phyloP scores from a whole-genome alignment of 2,797 vertebrate species.

The Rallus crepitans region DNA sequence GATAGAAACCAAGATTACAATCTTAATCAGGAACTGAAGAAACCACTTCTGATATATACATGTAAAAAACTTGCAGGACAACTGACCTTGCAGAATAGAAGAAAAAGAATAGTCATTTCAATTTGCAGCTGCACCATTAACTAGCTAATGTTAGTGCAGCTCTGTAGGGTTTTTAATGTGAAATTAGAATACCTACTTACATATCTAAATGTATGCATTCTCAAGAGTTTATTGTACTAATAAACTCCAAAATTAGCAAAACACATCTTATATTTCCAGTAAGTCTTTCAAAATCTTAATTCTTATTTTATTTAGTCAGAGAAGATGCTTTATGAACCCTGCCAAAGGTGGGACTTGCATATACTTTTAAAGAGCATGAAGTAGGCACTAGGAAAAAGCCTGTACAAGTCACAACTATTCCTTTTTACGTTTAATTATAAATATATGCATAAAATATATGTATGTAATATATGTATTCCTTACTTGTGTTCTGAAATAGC shows the following conservation, averaged over 20 bases:
- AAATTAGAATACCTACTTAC: not conserved
- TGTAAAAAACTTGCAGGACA: not conserved
- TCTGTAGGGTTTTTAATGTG: accelerated
- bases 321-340: not conserved
- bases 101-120: not conserved
- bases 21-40: not conserved
- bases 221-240: not conserved
- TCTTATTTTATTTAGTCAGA: not conserved
- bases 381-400: not conserved
- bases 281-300: not conserved
- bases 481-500: not conserved
- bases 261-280: not conserved
- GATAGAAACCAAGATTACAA: accelerated
- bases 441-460: accelerated
- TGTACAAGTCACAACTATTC: not conserved
- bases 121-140: not conserved
- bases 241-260: not conserved
- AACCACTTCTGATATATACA: not conserved
- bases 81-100: not conserved
- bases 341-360: not conserved
- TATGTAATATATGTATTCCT: not conserved
- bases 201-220: not conserved
- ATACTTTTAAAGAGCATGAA: not conserved
- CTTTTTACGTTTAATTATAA: not conserved
- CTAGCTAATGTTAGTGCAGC: not conserved